Base-by-base conservation (phyloP, 2,113 vertebrate genomes). In the Embiotoca jacksoni region DNA sequence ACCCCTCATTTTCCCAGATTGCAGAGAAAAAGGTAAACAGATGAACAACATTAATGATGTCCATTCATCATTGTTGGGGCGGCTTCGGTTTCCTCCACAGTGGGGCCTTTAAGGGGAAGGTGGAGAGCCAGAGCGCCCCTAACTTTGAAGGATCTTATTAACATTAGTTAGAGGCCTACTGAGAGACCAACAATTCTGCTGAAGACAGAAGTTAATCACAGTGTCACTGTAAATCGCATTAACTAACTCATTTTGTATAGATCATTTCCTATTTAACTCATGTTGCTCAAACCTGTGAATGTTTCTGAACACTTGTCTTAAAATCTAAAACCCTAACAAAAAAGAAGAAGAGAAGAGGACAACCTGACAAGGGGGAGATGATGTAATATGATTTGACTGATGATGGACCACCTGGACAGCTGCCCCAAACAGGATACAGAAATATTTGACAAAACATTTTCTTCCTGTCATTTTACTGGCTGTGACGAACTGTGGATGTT, bases 21-120 rank as follows among this genome's bases (percentile, higher is more conserved):
- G 87, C 90, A 4, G 82, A 72, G 83, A 49, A 87, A 91, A 93
- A 93, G 66, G 91, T 92, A 91, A 94, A 90, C 92, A 90, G 87
- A 92, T 90, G 86, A 94, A 92, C 75, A 84, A 84, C 93, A 92
- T 92, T 94, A 94, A 94, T 93, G 92, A 92, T 90, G 89, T 88
- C 86, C 89, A 93, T 93, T 93, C 91, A 94, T 95, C 93, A 92
- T 89, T 83, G 86, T 89, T 86, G 84, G 79, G 75, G 66, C 64
- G 78, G 85, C 71, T 78, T 84, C 73, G 68, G 88, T 92, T 91
- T 91, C 84, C 87, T 90, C 67, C 80, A 70, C 72, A 60, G 75
- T 85, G 91, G 81, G 86, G 87, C 87, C 86, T 85, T 88, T 30
- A 72, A 81, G 82, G 88, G 88, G 82, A 78, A 72, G 57, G 75